Base-by-base conservation (phyloP, 1,140 invertebrate genomes). In the Littorina saxatilis region DNA sequence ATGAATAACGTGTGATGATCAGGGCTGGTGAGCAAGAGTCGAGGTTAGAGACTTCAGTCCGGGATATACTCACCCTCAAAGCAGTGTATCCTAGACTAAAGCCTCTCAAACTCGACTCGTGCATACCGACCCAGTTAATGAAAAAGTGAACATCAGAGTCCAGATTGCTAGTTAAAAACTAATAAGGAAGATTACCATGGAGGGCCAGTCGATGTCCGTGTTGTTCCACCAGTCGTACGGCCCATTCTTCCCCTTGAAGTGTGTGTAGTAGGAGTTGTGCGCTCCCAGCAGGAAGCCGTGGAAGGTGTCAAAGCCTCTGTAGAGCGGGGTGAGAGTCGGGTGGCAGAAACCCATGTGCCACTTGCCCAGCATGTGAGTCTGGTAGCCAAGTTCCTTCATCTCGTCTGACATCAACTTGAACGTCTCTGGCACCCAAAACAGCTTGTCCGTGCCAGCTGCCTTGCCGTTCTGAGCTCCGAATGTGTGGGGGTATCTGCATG, bases 371-470 rank as follows among this genome's bases (percentile, higher is more conserved):
- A 86, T 86, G 81, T 92, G 91, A 9, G 90, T 92, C 20, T 82
- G 55, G 78, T 92, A 92, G 11, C 87, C 88, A 72, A 82, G 85
- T 32, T 88, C 83, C 37, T 86, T 84, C 47, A 90, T 37, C 61
- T 85, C 88, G 47, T 90, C 82, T 9, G 91, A 95, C 70, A 98
- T 20, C 27, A 72, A 43, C 20, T n/a, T 72, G 35, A 72, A 43
- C 17, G 11, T 72, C 68, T 72, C 68, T 20, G 11, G 27, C 27
- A 72, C n/a, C 68, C 68, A 72, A 37, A 39, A 39, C 35, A 72
- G 7, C 37, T 32, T 40, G 68, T 72, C n/a, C n/a, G n/a, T 40
- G 37, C 20, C 35, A 27, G n/a, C n/a, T 1, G 40, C 68, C 35
- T 20, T 39, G 68, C 23, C 23, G 37, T 40, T 37, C 39, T 72